Evolutionary conservation across 1,140 invertebrate species (phyloP), one percentile per base, ranked within the genome.

Genomic region (Apis florea): DNA sequence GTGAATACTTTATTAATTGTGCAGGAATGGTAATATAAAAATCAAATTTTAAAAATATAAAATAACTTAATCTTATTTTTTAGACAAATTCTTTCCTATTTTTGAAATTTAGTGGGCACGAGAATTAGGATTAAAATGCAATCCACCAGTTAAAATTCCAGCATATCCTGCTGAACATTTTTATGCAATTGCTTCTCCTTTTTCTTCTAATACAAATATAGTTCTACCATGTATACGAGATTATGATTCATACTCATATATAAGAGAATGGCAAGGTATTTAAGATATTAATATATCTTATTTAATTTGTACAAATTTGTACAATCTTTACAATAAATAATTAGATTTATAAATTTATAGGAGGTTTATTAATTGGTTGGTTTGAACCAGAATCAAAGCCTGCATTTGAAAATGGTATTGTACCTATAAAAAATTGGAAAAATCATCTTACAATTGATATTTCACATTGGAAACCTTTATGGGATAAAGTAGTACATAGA

Each of bases 1-100:
- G 96, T 92, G 95, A 97, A 93, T 96, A 95, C 91, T 96, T 97
- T 90, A 94, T 97, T 12, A 96, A 97, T 91, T 96, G 96, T 92
- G 95, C 96, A 82, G 96, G 96, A 86, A 96, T 96, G 96, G 95
- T 96, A 92, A 92, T 72, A 63, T 59, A n/a, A 40, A 40, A 8
- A 6, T 40, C 5, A 40, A 40, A 63, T 51, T 53, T 17, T 49
- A 76, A 10, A 11, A 63, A n/a, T 31, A 12, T 71, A 31, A 66
- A 51, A 53, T 24, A 59, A 54, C 56, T 49, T 49, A 24, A 21
- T 47, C 40, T 63, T 69, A 54, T 54, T 61, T 26, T 21, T 58
- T 49, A 64, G 53, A 67, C 40, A 68, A 67, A 75, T 71, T 70
- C 21, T 59, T 72, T 59, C 79, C 69, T 56, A 53, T 69, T 49